phyloP scores from a whole-genome alignment of 2,888 invertebrate species.

The Agrochola lychnidis region DNA sequence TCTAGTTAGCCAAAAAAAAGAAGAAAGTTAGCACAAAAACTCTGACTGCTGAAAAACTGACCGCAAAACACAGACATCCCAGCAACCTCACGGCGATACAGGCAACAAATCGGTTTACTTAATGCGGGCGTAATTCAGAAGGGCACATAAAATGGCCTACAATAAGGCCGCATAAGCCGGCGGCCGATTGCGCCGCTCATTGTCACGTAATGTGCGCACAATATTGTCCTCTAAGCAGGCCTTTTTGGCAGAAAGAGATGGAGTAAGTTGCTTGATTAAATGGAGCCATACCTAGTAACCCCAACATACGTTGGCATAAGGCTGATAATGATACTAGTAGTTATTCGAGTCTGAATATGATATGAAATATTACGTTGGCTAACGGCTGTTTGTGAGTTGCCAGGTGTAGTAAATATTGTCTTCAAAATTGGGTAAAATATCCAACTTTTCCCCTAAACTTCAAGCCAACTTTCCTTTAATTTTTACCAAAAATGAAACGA shows the following conservation, averaged over 20 bases:
- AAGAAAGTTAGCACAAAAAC: neutral
- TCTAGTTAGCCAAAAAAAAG: neutral
- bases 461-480: neutral
- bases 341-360: neutral
- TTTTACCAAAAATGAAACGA: neutral
- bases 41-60: slow-evolving; percentile 3
- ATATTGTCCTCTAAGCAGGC: slow-evolving; percentile 46
- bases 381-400: neutral
- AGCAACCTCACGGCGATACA: slow-evolving; percentile 21
- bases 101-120: slow-evolving; percentile 62
- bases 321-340: neutral
- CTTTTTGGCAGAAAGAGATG: slow-evolving; percentile 25
- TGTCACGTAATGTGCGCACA: slow-evolving; percentile 66
- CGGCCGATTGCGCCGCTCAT: slow-evolving; percentile 57
- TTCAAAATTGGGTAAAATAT: neutral
- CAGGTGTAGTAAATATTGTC: neutral
- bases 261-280: slow-evolving; percentile 38
- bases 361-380: neutral
- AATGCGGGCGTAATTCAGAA: slow-evolving; percentile 61
- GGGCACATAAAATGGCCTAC: slow-evolving; percentile 61
- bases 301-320: neutral
- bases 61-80: slow-evolving; percentile 7
- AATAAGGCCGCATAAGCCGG: slow-evolving; percentile 58
- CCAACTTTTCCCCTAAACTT: no score
- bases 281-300: neutral